A percentile compares a stretch with the other conserved stretches of the same genome.
phyloP scores from a whole-genome alignment of 2,888 invertebrate genomes.

The Dascillus cervinus region DNA sequence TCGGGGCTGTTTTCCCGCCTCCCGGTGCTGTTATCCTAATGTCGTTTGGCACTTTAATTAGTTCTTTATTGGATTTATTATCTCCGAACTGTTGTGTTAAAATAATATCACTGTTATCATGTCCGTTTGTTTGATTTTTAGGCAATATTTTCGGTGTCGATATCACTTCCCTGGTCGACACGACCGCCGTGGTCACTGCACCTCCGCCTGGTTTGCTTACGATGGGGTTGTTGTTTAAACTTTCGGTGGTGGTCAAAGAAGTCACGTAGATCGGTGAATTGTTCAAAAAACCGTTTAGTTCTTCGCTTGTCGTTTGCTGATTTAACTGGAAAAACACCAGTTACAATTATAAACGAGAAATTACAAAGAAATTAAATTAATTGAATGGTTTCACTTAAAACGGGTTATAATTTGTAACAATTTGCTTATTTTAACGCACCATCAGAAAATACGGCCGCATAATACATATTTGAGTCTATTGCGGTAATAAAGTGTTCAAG shows the following conservation, averaged over 20 bases:
- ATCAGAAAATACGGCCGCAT: too few relatives aligned
- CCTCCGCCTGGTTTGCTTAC: conserved; percentile 35
- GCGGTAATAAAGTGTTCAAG: too few relatives aligned
- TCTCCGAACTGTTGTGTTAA: conserved; percentile 27
- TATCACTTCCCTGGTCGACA: conserved; percentile 39
- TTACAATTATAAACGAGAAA: too few relatives aligned
- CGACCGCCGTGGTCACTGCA: conserved; percentile 38
- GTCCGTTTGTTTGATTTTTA: conserved; percentile 26
- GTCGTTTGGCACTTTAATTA: conserved; percentile 32
- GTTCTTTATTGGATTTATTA: conserved; percentile 14
- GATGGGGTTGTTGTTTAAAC: conserved; percentile 47
- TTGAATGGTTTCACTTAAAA: too few relatives aligned
- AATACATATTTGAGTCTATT: too few relatives aligned
- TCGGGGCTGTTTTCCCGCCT: conserved; percentile 14
- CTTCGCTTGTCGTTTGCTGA: conserved; percentile 51
- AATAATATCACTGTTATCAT: conserved; percentile 26
- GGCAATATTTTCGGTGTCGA: conserved; percentile 29
- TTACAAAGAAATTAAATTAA: too few relatives aligned
- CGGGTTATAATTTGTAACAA: too few relatives aligned
- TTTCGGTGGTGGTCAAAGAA: conserved; percentile 54
- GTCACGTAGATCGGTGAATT: conserved; percentile 79
- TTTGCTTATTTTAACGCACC: too few relatives aligned
- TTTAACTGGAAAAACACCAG: conserved; percentile 57
- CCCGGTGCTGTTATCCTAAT: conserved; percentile 22
- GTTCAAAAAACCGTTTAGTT: conserved; percentile 74